A percentile compares a stretch with the other conserved stretches of the same genome.
phyloP scores from a whole-genome alignment of 2,113 vertebrate genomes.

The Stegastes partitus region DNA sequence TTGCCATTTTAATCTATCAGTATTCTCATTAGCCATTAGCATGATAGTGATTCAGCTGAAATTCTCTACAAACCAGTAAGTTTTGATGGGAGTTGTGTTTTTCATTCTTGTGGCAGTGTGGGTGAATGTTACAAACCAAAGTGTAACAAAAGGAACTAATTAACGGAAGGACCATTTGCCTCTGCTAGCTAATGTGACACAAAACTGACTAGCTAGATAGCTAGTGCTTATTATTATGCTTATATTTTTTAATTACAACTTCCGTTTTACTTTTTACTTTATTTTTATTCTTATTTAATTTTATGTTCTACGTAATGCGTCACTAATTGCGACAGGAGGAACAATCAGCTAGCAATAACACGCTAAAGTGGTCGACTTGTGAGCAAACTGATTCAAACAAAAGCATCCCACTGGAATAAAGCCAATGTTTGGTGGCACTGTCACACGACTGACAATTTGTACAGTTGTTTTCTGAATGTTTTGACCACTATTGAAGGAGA shows the following conservation, averaged over 20 bases:
- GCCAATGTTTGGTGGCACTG: neutral
- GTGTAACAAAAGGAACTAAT: no score
- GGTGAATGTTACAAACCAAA: no score
- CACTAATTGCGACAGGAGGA: neutral
- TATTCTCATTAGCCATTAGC: neutral
- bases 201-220: no score
- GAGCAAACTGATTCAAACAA: no score
- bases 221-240: no score
- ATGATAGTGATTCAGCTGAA: neutral
- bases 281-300: neutral
- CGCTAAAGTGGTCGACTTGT: neutral
- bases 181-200: no score
- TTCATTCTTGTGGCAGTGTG: neutral
- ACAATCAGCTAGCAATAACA: neutral
- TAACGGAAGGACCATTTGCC: no score
- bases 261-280: neutral
- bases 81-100: no score
- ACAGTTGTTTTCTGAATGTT: conserved; percentile 18
- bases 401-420: conserved; percentile 37
- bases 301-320: neutral
- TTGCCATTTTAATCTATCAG: neutral
- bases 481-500: conserved; percentile 59
- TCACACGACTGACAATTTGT: neutral
- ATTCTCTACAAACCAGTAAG: no score
- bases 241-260: no score